A percentile compares a stretch with the other conserved stretches of the same genome.
phyloP scores from a whole-genome alignment of 2,797 vertebrate species.

The Peromyscus aztecus region DNA sequence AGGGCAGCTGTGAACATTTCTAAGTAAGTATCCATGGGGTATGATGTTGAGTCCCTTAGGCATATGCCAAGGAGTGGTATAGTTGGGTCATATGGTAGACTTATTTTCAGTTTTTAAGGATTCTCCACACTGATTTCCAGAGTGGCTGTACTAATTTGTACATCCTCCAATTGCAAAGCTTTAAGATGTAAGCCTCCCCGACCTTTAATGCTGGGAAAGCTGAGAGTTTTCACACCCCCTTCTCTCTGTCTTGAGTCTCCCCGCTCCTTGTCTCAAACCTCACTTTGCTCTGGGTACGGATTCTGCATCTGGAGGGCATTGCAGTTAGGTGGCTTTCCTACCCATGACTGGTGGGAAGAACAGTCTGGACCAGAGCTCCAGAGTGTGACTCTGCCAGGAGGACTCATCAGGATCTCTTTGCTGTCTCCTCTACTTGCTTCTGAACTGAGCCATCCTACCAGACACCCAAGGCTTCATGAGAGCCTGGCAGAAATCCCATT shows the following conservation, averaged over 20 bases:
- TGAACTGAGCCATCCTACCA: background rate
- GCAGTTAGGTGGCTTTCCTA: background rate
- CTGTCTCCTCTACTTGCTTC: background rate
- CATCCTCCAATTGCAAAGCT: background rate
- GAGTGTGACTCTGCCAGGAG: background rate
- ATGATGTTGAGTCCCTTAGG: background rate
- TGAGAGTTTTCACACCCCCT: rapidly evolving
- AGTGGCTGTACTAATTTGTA: too few relatives aligned
- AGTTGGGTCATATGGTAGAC: background rate
- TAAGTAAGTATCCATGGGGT: background rate
- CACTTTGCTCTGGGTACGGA: background rate
- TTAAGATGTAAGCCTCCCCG: background rate
- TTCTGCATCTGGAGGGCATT: background rate
- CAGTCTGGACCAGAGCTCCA: background rate
- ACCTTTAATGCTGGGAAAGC: background rate
- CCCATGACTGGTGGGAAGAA: background rate
- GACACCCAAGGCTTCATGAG: background rate
- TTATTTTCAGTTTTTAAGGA: background rate
- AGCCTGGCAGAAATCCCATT: background rate
- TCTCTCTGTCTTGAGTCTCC: background rate
- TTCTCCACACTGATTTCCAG: background rate
- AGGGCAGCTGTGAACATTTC: background rate
- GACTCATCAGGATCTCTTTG: background rate
- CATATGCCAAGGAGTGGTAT: background rate
- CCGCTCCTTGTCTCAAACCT: background rate